Evolutionary conservation across 2,888 invertebrate species (phyloP), one percentile per base, ranked within the genome.

Genomic region (Ischnus inquisitorius): DNA sequence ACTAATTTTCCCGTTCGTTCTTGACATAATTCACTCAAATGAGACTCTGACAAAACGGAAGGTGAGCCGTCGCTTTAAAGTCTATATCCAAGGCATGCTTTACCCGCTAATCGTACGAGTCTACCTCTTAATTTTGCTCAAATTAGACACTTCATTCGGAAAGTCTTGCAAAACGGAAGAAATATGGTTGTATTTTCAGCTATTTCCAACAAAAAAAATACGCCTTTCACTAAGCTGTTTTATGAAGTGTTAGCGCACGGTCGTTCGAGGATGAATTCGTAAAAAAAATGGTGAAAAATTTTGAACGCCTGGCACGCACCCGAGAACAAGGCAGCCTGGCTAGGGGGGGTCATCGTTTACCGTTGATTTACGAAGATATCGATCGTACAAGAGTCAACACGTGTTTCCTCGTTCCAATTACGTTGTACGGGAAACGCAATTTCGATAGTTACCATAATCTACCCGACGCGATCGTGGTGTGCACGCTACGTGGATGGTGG

Each of bases 361-460:
- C 79, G 77, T 78, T 77, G 81, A 85, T 78, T 81, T 83, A 83
- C 64, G 69, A 79, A 81, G 79, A 85, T 81, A 80, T 83, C 79
- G 83, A 83, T 82, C 83, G 79, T 64, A 77, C 72, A 80, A 83
- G 79, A 80, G 77, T 82, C 83, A 80, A 85, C 86, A 83, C 82
- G 85, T 86, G 86, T 85, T 82, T 65, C 79, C 65, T 67, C 79
- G 64, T 79, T 82, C 82, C 86, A 86, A 86, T 86, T 86, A 84
- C 83, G 67, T 85, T 85, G 85, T 82, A 86, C 85, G 82, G 83
- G 86, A 86, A 86, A 86, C 78, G 79, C 85, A 86, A 86, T 86
- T 86, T 85, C 79, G 82, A 86, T 83, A 83, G 86, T 86, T 85
- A 85, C 79, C 86, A 85, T 83, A 86, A 86, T 86, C 85, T 82